Conservation (phyloP, 2,113 vertebrate genomes). For the Mionectes macconnelli region DNA sequence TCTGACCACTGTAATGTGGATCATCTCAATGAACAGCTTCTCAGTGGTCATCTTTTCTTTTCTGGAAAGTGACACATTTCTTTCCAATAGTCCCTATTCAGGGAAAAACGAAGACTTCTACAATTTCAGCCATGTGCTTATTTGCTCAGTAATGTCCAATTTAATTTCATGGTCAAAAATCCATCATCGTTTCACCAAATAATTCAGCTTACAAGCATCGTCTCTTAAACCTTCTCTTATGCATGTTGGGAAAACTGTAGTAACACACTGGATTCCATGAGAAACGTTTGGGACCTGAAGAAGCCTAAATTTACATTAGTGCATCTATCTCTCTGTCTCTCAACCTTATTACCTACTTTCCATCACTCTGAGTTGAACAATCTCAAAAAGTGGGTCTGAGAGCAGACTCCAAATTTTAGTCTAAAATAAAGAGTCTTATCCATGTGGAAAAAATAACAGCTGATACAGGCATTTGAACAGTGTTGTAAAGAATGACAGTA, state of each 20-base stretch:
- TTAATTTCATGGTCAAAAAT: not conserved
- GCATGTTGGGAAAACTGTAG: not conserved
- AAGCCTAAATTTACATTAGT: not conserved
- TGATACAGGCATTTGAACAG: not conserved
- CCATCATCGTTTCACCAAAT: not conserved
- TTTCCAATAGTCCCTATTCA: not conserved
- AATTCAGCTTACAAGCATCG: not conserved
- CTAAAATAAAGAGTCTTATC: not conserved
- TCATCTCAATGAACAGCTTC: not conserved
- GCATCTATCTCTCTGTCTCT: constrained; percentile 4
- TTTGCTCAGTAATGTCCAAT: not conserved
- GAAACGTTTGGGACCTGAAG: not conserved
- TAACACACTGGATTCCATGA: not conserved
- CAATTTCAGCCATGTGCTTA: not conserved
- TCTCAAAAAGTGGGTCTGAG: not conserved
- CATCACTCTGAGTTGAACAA: not conserved
- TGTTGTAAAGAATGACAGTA: not conserved
- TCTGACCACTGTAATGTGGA: not conserved
- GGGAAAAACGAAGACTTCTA: not conserved
- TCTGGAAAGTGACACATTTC: not conserved
- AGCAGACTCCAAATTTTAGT: not conserved
- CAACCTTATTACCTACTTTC: not conserved
- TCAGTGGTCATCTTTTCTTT: not conserved
- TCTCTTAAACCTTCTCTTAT: not conserved
- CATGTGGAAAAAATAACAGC: not conserved